phyloP scores from a whole-genome alignment of 2,113 vertebrate species.

The Datnioides undecimradiatus region DNA sequence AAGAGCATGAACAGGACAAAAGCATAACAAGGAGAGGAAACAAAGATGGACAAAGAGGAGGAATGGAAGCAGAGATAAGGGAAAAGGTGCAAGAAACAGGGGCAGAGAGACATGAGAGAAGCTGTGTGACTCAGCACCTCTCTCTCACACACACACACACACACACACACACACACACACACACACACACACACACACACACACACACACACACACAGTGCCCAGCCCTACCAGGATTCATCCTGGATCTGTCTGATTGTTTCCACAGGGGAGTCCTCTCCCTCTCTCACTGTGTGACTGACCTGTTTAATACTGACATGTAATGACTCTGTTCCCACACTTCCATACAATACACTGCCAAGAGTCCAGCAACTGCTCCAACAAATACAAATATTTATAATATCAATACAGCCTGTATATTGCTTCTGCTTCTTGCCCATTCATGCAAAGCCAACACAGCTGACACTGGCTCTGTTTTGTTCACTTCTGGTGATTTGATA shows the following conservation, averaged over 20 bases:
- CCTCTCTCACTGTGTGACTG: conserved; percentile 32
- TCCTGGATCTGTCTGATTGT: conserved; percentile 29
- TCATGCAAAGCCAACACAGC: conserved; percentile 66
- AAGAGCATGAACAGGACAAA: conserved; percentile 17
- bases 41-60: conserved; percentile 18
- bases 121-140: conserved; percentile 71
- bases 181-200: not conserved
- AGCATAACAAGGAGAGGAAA: conserved; percentile 57
- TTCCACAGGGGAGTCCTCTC: conserved; percentile 54
- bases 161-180: conserved; percentile 8
- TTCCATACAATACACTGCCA: conserved; percentile 38
- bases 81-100: conserved; percentile 32
- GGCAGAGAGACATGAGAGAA: conserved; percentile 44
- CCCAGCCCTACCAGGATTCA: conserved; percentile 53
- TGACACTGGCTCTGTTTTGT: conserved; percentile 7
- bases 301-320: conserved; percentile 61
- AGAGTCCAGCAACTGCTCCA: conserved; percentile 4
- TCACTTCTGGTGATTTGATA: not conserved
- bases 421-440: conserved; percentile 32
- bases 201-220: conserved; percentile 21
- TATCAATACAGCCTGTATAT: conserved; percentile 25
- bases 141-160: conserved; percentile 13
- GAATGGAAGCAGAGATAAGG: conserved; percentile 61
- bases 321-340: conserved; percentile 63
- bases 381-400: conserved; percentile 55